phyloP scores from a whole-genome alignment of 2,113 vertebrate species.

The Tricholaema leucomelas region DNA sequence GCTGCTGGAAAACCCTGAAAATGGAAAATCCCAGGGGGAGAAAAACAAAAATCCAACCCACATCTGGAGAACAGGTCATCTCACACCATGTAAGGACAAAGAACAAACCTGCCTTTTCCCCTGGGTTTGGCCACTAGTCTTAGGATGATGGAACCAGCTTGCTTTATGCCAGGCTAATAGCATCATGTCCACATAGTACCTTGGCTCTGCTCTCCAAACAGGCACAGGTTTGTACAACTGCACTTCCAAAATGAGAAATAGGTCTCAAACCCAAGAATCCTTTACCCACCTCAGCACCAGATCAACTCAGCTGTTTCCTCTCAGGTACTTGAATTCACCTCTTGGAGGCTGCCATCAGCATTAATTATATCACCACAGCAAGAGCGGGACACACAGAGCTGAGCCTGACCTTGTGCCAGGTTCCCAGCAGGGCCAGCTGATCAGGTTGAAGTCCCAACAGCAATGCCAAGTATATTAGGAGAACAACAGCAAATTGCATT shows the following conservation, averaged over 20 bases:
- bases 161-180: not conserved
- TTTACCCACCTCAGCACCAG: not conserved
- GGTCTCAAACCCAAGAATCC: not conserved
- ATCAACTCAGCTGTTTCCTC: not conserved
- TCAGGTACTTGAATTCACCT: not conserved
- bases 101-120: not conserved
- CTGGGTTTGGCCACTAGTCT: not conserved
- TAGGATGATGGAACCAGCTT: not conserved
- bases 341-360: accelerated
- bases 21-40: not conserved
- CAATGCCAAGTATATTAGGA: not conserved
- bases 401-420: not conserved
- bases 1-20: not conserved
- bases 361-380: accelerated
- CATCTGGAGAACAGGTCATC: not conserved
- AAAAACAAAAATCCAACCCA: accelerated
- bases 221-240: not conserved
- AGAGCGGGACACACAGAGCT: not conserved
- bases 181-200: accelerated
- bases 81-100: not conserved
- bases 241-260: not conserved
- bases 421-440: too few relatives aligned
- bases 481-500: not conserved
- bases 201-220: not conserved
- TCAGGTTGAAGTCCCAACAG: not conserved